Evolutionary conservation across 2,888 invertebrate genomes (phyloP).

Genomic region (Quadroppia sp.): DNA sequence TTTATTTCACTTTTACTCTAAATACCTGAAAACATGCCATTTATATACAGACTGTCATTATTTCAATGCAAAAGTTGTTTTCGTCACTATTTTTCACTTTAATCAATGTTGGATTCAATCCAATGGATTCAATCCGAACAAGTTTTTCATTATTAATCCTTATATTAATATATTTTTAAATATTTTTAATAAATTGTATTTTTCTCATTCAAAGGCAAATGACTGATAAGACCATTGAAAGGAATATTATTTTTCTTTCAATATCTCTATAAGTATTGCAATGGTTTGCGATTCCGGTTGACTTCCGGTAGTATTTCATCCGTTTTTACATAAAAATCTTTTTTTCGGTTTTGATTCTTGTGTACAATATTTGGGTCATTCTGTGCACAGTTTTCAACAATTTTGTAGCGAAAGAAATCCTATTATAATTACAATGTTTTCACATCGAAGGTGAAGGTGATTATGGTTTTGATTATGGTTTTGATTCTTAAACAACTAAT

Average conservation of each 20-base stretch:
- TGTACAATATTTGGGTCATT: no score
- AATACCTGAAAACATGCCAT: neutral
- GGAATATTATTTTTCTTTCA: no score
- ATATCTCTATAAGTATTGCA: no score
- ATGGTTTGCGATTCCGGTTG: no score
- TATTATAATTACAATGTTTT: neutral
- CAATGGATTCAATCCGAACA: no score
- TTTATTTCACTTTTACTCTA: neutral
- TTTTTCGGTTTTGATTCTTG: no score
- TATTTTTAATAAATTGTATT: neutral
- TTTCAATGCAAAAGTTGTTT: no score
- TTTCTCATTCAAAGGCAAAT: neutral
- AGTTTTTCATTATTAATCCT: neutral
- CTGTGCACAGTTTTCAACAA: neutral
- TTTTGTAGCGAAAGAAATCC: neutral
- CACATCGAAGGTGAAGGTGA: constrained; percentile 17
- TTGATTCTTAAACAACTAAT: neutral
- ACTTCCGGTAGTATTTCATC: no score
- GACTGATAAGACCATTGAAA: neutral
- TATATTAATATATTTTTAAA: constrained; percentile 8
- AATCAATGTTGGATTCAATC: no score
- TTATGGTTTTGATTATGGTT: neutral
- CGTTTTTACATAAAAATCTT: no score
- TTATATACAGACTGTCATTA: no score
- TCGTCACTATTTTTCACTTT: no score